Conservation (phyloP, 2,888 invertebrate genomes). For the Agrochola macilenta region DNA sequence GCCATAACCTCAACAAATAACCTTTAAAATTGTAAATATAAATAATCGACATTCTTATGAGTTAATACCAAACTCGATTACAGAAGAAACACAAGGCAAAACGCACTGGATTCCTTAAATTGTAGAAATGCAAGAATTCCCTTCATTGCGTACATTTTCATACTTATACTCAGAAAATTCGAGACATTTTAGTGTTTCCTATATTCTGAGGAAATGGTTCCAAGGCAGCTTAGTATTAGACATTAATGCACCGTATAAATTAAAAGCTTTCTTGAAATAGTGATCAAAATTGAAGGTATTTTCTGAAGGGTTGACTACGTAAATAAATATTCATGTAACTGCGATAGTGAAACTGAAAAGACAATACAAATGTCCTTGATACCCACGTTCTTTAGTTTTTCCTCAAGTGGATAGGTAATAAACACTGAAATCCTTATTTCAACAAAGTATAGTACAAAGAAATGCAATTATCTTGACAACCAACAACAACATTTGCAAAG, state of each 20-base stretch:
- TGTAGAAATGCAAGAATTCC: slow-evolving; percentile 40
- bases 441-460: neutral
- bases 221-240: slow-evolving; percentile 17
- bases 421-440: neutral
- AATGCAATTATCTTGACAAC: slow-evolving; percentile 35
- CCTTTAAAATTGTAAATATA: slow-evolving; percentile 51
- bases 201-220: slow-evolving; percentile 26
- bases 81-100: slow-evolving; percentile 61
- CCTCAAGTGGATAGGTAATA: neutral
- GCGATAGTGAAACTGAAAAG: neutral
- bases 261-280: neutral
- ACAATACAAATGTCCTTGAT: neutral
- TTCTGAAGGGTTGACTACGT: neutral
- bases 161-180: slow-evolving; percentile 28
- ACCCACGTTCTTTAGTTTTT: neutral
- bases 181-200: slow-evolving; percentile 31
- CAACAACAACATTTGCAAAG: slow-evolving; percentile 41
- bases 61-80: slow-evolving; percentile 45
- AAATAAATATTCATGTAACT: neutral
- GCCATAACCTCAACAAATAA: slow-evolving; percentile 27
- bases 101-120: slow-evolving; percentile 54
- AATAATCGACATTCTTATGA: slow-evolving; percentile 57
- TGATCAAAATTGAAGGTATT: neutral
- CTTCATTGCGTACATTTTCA: slow-evolving; percentile 36
- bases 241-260: slow-evolving; percentile 1